phyloP scores from a whole-genome alignment of 64 coral and sea anemone species.

The Astreopora myriophthalma region DNA sequence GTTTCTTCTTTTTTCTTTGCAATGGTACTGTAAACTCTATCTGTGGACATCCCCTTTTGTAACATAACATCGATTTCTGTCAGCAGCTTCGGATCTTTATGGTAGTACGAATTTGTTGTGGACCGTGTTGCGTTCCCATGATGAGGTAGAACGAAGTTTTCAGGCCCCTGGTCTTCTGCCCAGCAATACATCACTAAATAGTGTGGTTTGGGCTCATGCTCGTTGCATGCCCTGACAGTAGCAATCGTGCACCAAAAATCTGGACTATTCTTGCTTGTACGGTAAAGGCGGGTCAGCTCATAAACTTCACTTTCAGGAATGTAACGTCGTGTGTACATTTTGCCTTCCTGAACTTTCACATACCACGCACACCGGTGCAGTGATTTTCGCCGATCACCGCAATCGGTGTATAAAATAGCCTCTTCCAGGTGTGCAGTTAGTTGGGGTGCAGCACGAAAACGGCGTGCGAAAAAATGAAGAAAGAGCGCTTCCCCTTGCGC shows the following conservation, averaged over 20 bases:
- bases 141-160: conserved; percentile 15
- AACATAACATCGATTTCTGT: conserved; percentile 28
- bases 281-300: conserved; percentile 39
- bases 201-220: conserved; percentile 20
- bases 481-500: too few species aligned
- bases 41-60: conserved; percentile 35
- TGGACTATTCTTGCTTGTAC: conserved; percentile 58
- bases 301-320: conserved; percentile 32
- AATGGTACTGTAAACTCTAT: conserved; percentile 40
- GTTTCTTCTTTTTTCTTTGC: conserved; percentile 30
- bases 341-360: conserved; percentile 9
- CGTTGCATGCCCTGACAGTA: conserved; percentile 8
- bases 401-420: too few species aligned
- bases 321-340: conserved; percentile 14
- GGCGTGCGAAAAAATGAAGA: too few species aligned
- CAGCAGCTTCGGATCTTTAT: conserved; percentile 27
- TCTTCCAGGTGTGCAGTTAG: too few species aligned
- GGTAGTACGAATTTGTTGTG: conserved; percentile 13
- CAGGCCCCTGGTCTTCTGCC: conserved; percentile 39
- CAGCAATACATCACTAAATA: conserved; percentile 59
- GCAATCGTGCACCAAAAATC: conserved; percentile 35
- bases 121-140: conserved; percentile 25
- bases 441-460: too few species aligned
- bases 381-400: too few species aligned
- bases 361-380: conserved; percentile 53